Evolutionary conservation across 2,113 vertebrate genomes (phyloP), one percentile per base, ranked within the genome.

Genomic region (Mionectes macconnelli): DNA sequence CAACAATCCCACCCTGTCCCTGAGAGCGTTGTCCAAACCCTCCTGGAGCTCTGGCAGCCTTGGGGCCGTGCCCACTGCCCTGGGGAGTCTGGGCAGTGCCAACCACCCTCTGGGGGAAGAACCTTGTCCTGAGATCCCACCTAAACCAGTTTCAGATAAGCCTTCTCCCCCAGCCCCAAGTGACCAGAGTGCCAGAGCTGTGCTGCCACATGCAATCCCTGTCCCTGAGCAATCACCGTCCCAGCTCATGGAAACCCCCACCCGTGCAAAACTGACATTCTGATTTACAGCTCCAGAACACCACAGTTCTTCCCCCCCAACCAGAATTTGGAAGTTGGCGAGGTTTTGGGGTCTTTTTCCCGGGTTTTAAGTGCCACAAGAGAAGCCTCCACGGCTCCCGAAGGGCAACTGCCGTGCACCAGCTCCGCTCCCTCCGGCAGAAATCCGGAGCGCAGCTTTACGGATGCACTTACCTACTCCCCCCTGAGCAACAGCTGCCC

Each of bases 1-100:
- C 55, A 62, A 4, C 21, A 69, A 33, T 10, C 30, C 25, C 79
- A 40, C 14, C n/a, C 70, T 35, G 30, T 4, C 5, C 31, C 50
- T 49, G 14, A 30, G 28, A 62, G 15, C 0, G 0, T 0, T 44
- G 22, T 37, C n/a, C 75, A 39, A 79, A 17, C 0, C 0, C 40
- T 18, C 20, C 49, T 23, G 42, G 59, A 81, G 50, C 62, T 76
- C 55, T 76, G 55, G 13, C 9, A 76, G 62, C 55, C 20, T 31
- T 0, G 21, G 2, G 39, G 39, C n/a, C 0, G 0, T 14, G 28
- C 0, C 20, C 62, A 60, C 39, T 57, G 25, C 53, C n/a, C 60
- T 52, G 23, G 16, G 68, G 15, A 44, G 37, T 31, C 50, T 14
- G 28, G 0, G 0, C 59, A 50, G 50, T 37, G 68, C 27, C 5